Conservation (phyloP, 2,797 vertebrate species). For the Valencia hispanica region DNA sequence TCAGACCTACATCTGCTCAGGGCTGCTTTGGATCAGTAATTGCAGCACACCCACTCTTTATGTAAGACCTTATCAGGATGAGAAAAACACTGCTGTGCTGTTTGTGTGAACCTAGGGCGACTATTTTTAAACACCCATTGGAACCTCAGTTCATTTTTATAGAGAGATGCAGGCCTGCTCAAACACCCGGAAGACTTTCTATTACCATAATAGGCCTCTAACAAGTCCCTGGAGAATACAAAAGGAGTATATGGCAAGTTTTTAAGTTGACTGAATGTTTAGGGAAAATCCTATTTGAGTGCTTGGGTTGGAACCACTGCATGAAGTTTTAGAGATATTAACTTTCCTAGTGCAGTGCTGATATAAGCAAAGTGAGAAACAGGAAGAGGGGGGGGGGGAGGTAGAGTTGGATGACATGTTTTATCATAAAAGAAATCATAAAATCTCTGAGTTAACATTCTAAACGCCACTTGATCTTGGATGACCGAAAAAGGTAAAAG, state of each 20-base stretch:
- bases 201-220: conserved; percentile 74
- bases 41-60: conserved; percentile 74
- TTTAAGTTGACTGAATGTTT: conserved; percentile 33
- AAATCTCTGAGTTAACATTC: neutral
- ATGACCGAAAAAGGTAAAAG: conserved; percentile 39
- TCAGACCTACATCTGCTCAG: conserved; percentile 56
- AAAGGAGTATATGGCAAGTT: conserved; percentile 28
- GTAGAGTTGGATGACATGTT: conserved; percentile 22
- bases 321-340: conserved; percentile 35
- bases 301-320: conserved; percentile 29
- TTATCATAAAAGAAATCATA: conserved; percentile 11
- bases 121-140: conserved; percentile 79
- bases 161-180: conserved; percentile 61
- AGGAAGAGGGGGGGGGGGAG: neutral
- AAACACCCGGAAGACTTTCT: conserved; percentile 67
- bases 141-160: conserved; percentile 79
- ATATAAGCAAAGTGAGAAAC: conserved; percentile 15
- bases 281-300: conserved; percentile 30
- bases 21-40: conserved; percentile 60
- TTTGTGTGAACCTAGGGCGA: conserved; percentile 40
- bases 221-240: conserved; percentile 75
- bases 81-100: conserved; percentile 59
- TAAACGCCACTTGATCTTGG: conserved; percentile 54
- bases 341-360: conserved; percentile 9
- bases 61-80: conserved; percentile 72